Evolutionary conservation across 2,113 vertebrate genomes (phyloP), one percentile per base, ranked within the genome.

Genomic region (Taxidea taxus): DNA sequence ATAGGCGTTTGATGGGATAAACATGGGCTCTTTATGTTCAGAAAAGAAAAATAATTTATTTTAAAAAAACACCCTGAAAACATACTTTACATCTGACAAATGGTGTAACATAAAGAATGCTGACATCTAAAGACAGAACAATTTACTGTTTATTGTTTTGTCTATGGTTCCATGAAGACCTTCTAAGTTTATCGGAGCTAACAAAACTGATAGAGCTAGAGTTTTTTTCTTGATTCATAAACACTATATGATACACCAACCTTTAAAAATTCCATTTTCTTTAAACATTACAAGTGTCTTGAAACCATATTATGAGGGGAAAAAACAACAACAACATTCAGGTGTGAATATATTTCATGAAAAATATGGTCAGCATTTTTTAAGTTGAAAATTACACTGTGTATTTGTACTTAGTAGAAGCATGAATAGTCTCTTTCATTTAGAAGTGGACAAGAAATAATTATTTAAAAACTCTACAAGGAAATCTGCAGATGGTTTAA

Each of bases 391-490:
- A 92, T 80, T 68, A 83, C 3, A 89, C 37, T 83, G 39, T 91
- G 9, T 66, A 87, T 84, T 68, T 97, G 23, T 62, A 91, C 34
- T 93, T 90, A 70, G 25, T 37, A 60, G 58, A 97, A 93, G 20
- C 56, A 94, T 64, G 21, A 91, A 87, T 75, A 34, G 56, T 81
- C 37, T 78, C 93, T 91, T 96, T 96, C 54, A 96, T 74, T 95
- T 89, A 91, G 64, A 95, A 94, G 2, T 94, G 77, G 58, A 92
- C 20, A 93, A 92, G 83, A 96, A 96, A 97, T 89, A 93, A 90
- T 95, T 94, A 98, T 83, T 92, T 29, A 64, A 82, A 97, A 96
- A 72, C 9, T 93, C 75, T 86, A 87, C 16, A 91, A 89, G 93
- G 94, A 96, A 97, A 95, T 21, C 21, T 93, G 44, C 31, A 96